Conservation (phyloP, 2,113 vertebrate genomes). For the Gobius niger region DNA sequence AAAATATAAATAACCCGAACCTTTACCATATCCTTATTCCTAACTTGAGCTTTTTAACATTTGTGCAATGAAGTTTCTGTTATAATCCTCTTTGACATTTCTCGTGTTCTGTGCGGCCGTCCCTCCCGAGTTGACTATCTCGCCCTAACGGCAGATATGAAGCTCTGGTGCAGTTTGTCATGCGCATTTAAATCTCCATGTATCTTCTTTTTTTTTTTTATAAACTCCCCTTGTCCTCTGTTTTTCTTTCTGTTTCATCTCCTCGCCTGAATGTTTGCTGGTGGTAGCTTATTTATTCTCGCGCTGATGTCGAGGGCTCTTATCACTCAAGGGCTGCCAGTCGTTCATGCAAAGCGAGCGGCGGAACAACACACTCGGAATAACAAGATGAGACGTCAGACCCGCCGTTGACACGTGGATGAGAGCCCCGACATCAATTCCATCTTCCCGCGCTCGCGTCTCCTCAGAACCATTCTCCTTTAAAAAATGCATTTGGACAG, state of each 20-base stretch:
- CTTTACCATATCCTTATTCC: too few species aligned
- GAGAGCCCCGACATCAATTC: slow-evolving; percentile 38
- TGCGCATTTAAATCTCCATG: not conserved
- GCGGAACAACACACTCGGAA: slow-evolving; percentile 26
- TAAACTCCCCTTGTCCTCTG: not conserved
- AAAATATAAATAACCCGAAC: too few species aligned
- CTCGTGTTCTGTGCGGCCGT: too few species aligned
- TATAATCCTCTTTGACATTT: too few species aligned
- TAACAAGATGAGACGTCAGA: slow-evolving; percentile 23
- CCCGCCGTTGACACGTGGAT: slow-evolving; percentile 1
- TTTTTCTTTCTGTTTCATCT: not conserved
- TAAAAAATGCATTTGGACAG: slow-evolving; percentile 30
- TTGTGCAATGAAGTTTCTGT: too few species aligned
- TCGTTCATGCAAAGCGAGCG: slow-evolving; percentile 37
- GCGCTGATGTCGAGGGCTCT: not conserved
- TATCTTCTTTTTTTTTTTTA: not conserved
- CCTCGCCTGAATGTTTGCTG: slow-evolving; percentile 5
- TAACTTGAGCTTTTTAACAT: too few species aligned
- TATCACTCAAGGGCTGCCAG: slow-evolving; percentile 25
- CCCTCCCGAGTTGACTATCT: too few species aligned
- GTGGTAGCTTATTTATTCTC: not conserved
- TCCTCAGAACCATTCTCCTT: slow-evolving; percentile 20
- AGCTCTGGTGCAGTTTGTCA: not conserved
- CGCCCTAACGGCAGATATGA: not conserved
- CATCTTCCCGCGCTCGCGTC: not conserved